These are phyloP conservation scores for Trissolcus brochymenae DNA, from an alignment of 2,888 invertebrate genomes.

Conservation along the genomic window DNA sequence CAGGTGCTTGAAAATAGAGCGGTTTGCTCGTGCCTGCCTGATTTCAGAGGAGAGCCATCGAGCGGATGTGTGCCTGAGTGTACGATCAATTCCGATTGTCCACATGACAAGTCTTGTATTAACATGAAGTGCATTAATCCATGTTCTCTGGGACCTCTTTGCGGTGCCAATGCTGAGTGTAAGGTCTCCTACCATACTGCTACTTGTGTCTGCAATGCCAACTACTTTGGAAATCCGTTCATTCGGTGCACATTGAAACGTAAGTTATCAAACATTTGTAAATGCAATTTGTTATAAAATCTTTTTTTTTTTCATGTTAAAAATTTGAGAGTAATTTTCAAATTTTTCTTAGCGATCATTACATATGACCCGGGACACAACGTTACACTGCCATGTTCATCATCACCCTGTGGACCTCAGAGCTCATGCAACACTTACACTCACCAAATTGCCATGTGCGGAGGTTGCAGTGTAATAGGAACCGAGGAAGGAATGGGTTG, in stretches of 20 bases:
- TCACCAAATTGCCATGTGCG: constrained; percentile 87
- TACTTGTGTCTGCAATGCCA: constrained; percentile 87
- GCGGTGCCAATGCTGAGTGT: constrained; percentile 89
- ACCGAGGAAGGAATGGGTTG: constrained; percentile 85
- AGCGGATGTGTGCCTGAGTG: constrained; percentile 88
- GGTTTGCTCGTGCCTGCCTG: constrained; percentile 86
- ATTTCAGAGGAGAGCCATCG: constrained; percentile 88
- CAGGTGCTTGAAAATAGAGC: constrained; percentile 83
- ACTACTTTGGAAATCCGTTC: constrained; percentile 88
- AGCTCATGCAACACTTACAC: constrained; percentile 84
- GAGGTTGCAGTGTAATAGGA: constrained; percentile 84
- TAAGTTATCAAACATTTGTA: constrained; percentile 67
- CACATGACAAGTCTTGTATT: constrained; percentile 84
- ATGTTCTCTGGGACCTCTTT: constrained; percentile 83
- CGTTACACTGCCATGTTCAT: constrained; percentile 83
- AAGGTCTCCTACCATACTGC: constrained; percentile 88
- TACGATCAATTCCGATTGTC: constrained; percentile 89
- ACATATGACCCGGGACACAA: constrained; percentile 74
- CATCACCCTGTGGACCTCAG: constrained; percentile 85
- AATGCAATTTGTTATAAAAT: not conserved
- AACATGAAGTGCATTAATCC: constrained; percentile 86
- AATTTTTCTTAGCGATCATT: constrained; percentile 56
- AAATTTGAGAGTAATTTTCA: not conserved
- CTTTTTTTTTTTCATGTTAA: not conserved
- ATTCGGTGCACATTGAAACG: constrained; percentile 82